Evolutionary conservation across 2,113 vertebrate species (phyloP), one percentile per base, ranked within the genome.

Genomic region (Lethenteron reissneri): DNA sequence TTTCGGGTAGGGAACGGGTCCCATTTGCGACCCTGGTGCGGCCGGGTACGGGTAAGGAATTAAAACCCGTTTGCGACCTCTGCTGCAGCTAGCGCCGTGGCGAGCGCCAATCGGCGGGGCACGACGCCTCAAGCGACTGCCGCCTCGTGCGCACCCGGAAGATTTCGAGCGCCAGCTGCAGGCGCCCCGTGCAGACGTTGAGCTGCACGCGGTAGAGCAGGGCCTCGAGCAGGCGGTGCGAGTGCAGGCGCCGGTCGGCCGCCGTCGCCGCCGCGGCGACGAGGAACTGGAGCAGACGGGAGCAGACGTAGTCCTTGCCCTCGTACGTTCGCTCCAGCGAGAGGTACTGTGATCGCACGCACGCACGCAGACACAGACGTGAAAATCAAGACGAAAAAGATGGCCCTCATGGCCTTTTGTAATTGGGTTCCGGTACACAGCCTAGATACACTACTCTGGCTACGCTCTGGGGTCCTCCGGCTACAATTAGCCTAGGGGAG

Each of bases 281-380:
- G 3, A 97, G 80, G 73, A 85, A 92, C 57, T 85, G 83, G 12
- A 91, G 78, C 77, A 92, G 83, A 41, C 89, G 87, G 2, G 81
- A 82, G 71, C 90, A 92, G 1, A 97, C 86, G 0, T 83, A 87
- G 80, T 99, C 92, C 75, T 95, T 96, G 71, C 88, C 90, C 77
- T 97, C 88, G 74, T 89, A 96, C 0, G 89, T 85, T 74, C 78
- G 84, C 80, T 97, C 92, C 75, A 95, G 77, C 75, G 79, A 84
- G 75, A 99, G 73, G 73, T 90, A 97, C 94, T 99, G 73, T 8
- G 78, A 41, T 41, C 41, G 41, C 41, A 41, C 41, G 41, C n/a
- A n/a, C n/a, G n/a, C 41, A 41, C 41, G 41, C 41, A 73, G 9
- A 73, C 41, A 72, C 71, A 75, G 75, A 74, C 58, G 58, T 58